A percentile compares a stretch with the other conserved stretches of the same genome.
These are phyloP conservation scores for Bedellia somnulentella DNA, from an alignment of 2,888 invertebrate species.

Conservation along the genomic window DNA sequence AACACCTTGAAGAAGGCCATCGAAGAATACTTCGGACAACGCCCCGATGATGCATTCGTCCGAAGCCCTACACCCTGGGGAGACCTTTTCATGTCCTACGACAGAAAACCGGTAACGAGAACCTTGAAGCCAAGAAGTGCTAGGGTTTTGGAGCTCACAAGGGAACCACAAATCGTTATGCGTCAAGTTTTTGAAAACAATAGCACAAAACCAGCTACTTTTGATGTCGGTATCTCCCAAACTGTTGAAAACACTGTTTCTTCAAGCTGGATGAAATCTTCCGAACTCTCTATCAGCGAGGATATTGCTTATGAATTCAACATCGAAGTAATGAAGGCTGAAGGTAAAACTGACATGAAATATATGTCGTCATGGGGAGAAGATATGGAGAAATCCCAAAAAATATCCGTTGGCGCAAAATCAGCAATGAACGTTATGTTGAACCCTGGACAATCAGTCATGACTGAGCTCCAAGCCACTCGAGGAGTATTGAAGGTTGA, in stretches of 20 bases:
- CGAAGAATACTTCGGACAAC: constrained; percentile 13
- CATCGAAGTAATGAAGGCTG: constrained; percentile 9
- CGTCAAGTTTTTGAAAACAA: constrained; percentile 15
- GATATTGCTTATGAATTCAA: constrained; percentile 15
- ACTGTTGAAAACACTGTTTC: constrained; percentile 15
- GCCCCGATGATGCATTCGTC: constrained; percentile 17
- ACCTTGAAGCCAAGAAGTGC: constrained; percentile 16
- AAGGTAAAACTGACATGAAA: constrained; percentile 9
- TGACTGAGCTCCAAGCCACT: constrained; percentile 11
- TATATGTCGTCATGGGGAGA: constrained; percentile 11
- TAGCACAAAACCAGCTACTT: constrained; percentile 12
- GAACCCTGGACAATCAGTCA: background rate
- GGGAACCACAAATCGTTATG: constrained; percentile 13
- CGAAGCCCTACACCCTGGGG: constrained; percentile 26
- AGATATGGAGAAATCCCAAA: constrained; percentile 1
- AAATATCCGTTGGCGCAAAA: background rate
- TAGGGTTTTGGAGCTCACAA: constrained; percentile 11
- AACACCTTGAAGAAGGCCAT: constrained; percentile 16
- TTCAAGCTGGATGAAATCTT: constrained; percentile 15
- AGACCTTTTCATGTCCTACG: constrained; percentile 19
- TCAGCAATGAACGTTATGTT: background rate
- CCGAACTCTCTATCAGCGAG: constrained; percentile 12
- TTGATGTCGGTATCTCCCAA: constrained; percentile 15
- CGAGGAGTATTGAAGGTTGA: constrained; percentile 15
- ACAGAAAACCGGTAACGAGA: constrained; percentile 20